These are phyloP conservation scores for Coelopa frigida DNA, from an alignment of 1,140 invertebrate species.

Conservation along the genomic window DNA sequence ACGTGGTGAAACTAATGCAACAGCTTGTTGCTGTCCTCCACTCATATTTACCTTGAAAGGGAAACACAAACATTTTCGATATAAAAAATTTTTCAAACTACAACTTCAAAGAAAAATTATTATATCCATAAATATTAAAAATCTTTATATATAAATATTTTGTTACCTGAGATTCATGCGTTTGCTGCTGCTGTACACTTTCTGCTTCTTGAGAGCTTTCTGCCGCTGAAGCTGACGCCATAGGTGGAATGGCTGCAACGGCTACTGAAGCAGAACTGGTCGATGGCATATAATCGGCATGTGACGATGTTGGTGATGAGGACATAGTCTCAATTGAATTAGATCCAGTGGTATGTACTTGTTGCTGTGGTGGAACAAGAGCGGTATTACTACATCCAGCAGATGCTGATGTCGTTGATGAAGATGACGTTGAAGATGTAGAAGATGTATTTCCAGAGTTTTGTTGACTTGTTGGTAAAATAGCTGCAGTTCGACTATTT, in stretches of 20 bases:
- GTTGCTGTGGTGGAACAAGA: constrained; percentile 55
- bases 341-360: constrained; percentile 53
- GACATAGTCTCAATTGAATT: constrained; percentile 50
- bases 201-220: constrained; percentile 44
- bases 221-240: constrained; percentile 40
- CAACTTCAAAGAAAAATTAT: no score
- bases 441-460: constrained; percentile 25
- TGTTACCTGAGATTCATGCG: constrained; percentile 34
- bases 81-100: no score
- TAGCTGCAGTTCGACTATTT: constrained; percentile 64
- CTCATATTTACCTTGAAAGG: no score
- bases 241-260: constrained; percentile 47
- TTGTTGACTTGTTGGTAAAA: constrained; percentile 62
- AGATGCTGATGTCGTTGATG: constrained; percentile 14
- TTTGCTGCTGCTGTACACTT: constrained; percentile 35
- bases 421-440: constrained; percentile 19
- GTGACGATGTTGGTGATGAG: constrained; percentile 53
- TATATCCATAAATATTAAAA: no score
- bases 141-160: no score
- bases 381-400: constrained; percentile 45
- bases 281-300: constrained; percentile 64
- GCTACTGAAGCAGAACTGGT: constrained; percentile 54
- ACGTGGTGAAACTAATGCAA: constrained; percentile 64
- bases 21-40: constrained; percentile 54
- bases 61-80: no score